Conservation (phyloP, 2,113 vertebrate species). For the Columba livia region DNA sequence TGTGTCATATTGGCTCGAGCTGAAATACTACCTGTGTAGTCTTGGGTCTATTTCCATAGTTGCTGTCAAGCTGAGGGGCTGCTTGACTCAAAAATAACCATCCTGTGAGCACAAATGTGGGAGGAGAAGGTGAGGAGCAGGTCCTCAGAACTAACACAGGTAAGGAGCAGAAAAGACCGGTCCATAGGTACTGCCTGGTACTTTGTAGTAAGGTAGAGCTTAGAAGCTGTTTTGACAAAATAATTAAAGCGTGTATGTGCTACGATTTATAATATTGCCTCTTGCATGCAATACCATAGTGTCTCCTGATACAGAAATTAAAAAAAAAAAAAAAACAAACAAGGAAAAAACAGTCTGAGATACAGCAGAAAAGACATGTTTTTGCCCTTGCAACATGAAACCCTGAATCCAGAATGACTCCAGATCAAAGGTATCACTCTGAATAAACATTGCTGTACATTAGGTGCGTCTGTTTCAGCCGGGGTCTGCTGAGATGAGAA, state of each 20-base stretch:
- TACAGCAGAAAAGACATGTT: background rate
- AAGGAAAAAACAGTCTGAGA: background rate
- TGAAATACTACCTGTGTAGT: background rate
- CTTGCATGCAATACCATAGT: background rate
- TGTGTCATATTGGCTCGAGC: rapidly evolving
- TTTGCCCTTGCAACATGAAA: rapidly evolving
- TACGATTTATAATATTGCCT: constrained; percentile 28
- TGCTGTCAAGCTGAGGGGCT: background rate
- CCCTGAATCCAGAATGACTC: background rate
- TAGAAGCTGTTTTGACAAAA: constrained; percentile 61
- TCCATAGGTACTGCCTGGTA: background rate
- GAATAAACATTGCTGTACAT: rapidly evolving
- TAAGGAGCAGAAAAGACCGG: background rate
- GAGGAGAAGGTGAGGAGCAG: background rate
- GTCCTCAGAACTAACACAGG: background rate
- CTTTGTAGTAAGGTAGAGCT: background rate
- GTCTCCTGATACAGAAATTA: background rate
- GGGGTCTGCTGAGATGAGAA: background rate
- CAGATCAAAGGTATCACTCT: background rate
- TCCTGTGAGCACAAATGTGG: background rate
- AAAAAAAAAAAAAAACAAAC: background rate
- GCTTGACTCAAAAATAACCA: background rate
- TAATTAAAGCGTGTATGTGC: constrained; percentile 39
- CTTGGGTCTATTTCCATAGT: rapidly evolving
- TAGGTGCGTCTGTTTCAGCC: background rate